Percentiles rank a stretch among this genome's conserved stretches.
Conservation (phyloP, 2,113 vertebrate species). For the Podilymbus podiceps region DNA sequence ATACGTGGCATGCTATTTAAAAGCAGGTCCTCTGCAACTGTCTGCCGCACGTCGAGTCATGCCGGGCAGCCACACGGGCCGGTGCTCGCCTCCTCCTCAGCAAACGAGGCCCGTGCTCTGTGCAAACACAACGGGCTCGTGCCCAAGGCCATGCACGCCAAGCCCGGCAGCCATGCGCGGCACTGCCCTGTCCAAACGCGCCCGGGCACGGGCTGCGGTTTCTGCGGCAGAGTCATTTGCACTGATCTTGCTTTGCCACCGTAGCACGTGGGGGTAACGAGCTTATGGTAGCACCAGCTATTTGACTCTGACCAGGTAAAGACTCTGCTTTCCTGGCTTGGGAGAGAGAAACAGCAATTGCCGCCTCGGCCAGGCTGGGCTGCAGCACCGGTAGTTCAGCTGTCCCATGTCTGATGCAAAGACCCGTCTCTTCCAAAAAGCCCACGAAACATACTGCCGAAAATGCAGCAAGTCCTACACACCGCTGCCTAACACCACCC, state of each 20-base stretch:
- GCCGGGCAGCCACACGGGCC: rapidly evolving
- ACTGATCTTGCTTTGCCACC: not conserved
- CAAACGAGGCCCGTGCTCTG: not conserved
- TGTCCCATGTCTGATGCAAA: not conserved
- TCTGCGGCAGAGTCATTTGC: not conserved
- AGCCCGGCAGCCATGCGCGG: not conserved
- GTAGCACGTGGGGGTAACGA: not conserved
- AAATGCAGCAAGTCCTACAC: not conserved
- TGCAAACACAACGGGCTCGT: not conserved
- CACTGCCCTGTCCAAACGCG: not conserved
- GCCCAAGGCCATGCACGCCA: not conserved
- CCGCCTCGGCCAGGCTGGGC: rapidly evolving
- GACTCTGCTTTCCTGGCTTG: not conserved
- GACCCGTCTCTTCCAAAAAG: not conserved
- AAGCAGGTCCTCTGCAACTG: not conserved
- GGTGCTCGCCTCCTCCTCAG: not conserved
- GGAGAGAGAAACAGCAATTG: not conserved
- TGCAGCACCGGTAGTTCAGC: not conserved
- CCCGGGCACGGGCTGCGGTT: not conserved
- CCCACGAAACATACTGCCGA: not conserved
- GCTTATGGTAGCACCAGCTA: rapidly evolving
- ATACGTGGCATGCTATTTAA: rapidly evolving
- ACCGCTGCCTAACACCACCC: not conserved
- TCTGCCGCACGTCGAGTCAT: rapidly evolving
- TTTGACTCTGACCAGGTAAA: too few relatives aligned